Evolutionary conservation across 2,113 vertebrate genomes (phyloP).

Genomic region (Motacilla tschutschensis): DNA sequence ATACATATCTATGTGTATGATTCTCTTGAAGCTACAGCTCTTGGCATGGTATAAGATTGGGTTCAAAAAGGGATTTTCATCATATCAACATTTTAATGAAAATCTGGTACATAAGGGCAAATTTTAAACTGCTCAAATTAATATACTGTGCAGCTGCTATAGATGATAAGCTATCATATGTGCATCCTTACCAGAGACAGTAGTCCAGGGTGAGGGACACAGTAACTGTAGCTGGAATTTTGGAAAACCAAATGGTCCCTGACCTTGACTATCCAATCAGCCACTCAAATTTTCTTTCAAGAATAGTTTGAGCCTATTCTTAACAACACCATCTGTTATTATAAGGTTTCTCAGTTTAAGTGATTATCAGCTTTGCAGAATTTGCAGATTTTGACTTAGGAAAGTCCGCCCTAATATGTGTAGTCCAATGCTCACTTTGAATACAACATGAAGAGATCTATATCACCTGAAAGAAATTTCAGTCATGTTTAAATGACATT

Average conservation of each 20-base stretch:
- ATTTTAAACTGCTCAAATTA: not conserved
- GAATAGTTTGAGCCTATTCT: not conserved
- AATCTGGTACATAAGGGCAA: not conserved
- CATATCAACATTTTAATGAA: not conserved
- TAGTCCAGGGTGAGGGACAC: not conserved
- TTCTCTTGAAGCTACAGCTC: not conserved
- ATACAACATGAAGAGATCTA: not conserved
- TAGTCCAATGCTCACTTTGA: not conserved
- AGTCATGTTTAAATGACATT: not conserved
- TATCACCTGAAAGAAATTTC: not conserved
- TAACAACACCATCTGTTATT: not conserved
- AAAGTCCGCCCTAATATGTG: not conserved
- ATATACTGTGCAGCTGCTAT: not conserved
- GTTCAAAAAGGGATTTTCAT: not conserved
- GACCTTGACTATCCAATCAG: not conserved
- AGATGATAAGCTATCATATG: not conserved
- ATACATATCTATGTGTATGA: not conserved
- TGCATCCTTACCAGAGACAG: not conserved
- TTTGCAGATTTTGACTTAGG: not conserved
- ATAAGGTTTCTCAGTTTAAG: not conserved
- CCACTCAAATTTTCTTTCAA: not conserved
- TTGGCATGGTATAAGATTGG: not conserved
- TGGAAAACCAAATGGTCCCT: not conserved
- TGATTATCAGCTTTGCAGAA: not conserved
- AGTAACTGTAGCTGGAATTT: not conserved